These are phyloP conservation scores for Hyperoplus lanceolatus DNA, from an alignment of 2,797 vertebrate genomes.

Conservation along the genomic window DNA sequence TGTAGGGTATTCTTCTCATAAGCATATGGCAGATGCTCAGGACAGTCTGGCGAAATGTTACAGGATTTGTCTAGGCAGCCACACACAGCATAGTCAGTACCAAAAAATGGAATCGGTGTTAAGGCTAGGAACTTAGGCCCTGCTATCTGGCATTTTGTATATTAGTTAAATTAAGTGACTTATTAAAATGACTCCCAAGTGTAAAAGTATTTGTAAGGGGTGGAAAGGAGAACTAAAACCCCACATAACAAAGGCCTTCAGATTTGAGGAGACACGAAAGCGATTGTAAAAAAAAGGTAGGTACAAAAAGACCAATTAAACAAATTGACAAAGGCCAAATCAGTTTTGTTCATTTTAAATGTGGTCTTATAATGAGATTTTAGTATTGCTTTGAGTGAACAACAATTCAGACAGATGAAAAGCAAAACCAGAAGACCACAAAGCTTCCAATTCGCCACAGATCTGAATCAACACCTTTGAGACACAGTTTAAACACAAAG, in stretches of 20 bases:
- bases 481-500: conserved; percentile 24
- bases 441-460: conserved; percentile 17
- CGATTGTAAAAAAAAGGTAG: neutral
- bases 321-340: conserved; percentile 5
- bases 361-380: neutral
- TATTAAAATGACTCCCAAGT: neutral
- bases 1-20: conserved; percentile 25
- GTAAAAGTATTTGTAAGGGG: neutral
- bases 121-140: neutral
- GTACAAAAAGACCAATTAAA: neutral
- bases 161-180: neutral
- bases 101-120: neutral
- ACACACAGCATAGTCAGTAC: conserved; percentile 46
- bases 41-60: conserved; percentile 57
- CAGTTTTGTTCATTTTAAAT: neutral
- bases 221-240: neutral
- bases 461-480: conserved; percentile 31
- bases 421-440: conserved; percentile 1
- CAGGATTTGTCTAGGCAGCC: conserved; percentile 53
- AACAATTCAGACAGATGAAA: conserved; percentile 17
- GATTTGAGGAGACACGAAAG: neutral
- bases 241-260: neutral
- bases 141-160: conserved; percentile 1
- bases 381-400: neutral
- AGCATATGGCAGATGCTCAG: conserved; percentile 44